Evolutionary conservation across 2,888 invertebrate genomes (phyloP), one percentile per base, ranked within the genome.

Genomic region (Sabatieria punctata): DNA sequence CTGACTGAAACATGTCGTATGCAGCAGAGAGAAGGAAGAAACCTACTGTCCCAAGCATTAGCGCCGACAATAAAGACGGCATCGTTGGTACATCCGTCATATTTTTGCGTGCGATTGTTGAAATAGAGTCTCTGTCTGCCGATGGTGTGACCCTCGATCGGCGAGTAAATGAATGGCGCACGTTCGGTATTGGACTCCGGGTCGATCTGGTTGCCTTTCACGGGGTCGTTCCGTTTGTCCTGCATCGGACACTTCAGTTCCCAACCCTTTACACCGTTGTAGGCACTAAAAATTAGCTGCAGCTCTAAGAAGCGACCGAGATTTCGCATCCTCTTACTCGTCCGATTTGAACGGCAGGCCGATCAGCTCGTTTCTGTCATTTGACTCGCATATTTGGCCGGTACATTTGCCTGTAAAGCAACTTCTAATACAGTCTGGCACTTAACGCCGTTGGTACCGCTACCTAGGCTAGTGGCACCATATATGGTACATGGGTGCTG

Each of bases 361-460:
- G 15, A 60, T 45, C 18, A 64, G 50, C 1, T 47, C 27, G 46
- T 63, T 63, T 24, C 51, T 49, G 15, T 46, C 42, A 47, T 63
- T 63, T 2, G 62, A 60, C 45, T 64, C 60, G 48, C 63, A 63
- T 18, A 63, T 59, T 45, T 61, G 61, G 6, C 63, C 63, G 8
- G 61, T 63, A 52, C 63, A 63, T 59, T 61, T 60, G 48, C 61
- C 61, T 62, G 42, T 49, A 49, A 38, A 15, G 15, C 8, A 30
- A n/a, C n/a, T n/a, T n/a, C n/a, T n/a, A n/a, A n/a, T n/a, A n/a
- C n/a, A n/a, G n/a, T n/a, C n/a, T n/a, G n/a, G n/a, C n/a, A n/a
- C n/a, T n/a, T n/a, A n/a, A n/a, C n/a, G n/a, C n/a, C n/a, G n/a
- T n/a, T n/a, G n/a, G n/a, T n/a, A n/a, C n/a, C n/a, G n/a, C n/a